Evolutionary conservation across 35 echinoderm and acorn worm genomes (phyloP), one percentile per base, ranked within the genome.

Genomic region (Heliocidaris tuberculata): DNA sequence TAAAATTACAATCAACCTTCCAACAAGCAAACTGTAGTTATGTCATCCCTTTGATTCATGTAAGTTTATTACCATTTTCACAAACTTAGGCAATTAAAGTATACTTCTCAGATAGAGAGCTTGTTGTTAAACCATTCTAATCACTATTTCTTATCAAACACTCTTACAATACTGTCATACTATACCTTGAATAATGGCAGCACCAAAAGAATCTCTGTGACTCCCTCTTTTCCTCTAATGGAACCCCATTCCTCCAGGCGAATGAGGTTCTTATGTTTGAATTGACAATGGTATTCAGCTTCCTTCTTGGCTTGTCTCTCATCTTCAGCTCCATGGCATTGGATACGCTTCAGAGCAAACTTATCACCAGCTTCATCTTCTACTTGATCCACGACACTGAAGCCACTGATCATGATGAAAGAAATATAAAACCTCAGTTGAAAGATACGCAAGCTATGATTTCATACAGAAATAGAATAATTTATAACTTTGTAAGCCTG

Each of bases 321-420:
- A 85, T 99, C 98, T 49, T 93, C 93, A 48, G 56, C 48, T 9
- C 95, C 94, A 61, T 99, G 98, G 61, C 98, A 99, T 87, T 96
- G 96, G 71, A 99, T 96, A 90, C 98, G 92, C 71, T 99, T 99
- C 86, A 97, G 88, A n/a, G 98, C 96, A 95, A 95, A 99, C 49
- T 94, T 96, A 70, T 97, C 97, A 2, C 98, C 95, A 27, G 94
- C 94, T 35, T 96, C 96, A 49, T 99, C 98, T 86, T 99, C 98
- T 4, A 97, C 96, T 19, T 95, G 93, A 86, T 99, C 98, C 13
- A 99, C 98, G 30, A 95, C 96, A 85, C 98, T 99, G 85, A 99
- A 99, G 17, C 98, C 98, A 17, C 97, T 98, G 94, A 27, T 93
- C 88, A 31, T 47, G 94, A 95, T 89, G 32, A 70, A 24, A 42